Conservation (phyloP, 2,797 vertebrate species). For the Sebastiscus tertius region DNA sequence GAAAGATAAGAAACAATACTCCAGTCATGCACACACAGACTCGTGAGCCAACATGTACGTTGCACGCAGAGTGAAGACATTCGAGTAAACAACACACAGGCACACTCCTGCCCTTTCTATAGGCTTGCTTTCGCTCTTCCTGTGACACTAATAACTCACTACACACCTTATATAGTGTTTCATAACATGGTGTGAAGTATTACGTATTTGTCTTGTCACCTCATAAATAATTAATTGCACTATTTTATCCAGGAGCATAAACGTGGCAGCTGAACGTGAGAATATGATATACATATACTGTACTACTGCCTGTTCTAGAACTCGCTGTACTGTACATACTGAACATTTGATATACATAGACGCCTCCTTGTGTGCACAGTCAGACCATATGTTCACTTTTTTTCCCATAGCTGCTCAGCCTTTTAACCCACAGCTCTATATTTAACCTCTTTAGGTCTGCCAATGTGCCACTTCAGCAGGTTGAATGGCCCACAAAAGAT, state of each 20-base stretch:
- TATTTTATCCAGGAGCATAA: neutral
- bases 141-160: neutral
- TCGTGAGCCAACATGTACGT: neutral
- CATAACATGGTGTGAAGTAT: neutral
- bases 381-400: constrained; percentile 17
- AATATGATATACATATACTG: neutral
- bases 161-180: neutral
- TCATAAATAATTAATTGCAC: constrained; percentile 9
- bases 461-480: constrained; percentile 19
- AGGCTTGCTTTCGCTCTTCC: no score
- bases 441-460: constrained; percentile 7
- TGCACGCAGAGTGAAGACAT: neutral
- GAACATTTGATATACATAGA: neutral
- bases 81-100: neutral
- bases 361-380: constrained; percentile 10
- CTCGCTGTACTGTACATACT: neutral
- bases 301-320: neutral
- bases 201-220: neutral
- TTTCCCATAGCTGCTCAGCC: neutral
- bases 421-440: constrained; percentile 29
- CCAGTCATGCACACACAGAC: neutral
- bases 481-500: neutral
- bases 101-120: neutral
- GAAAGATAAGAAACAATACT: constrained; percentile 24
- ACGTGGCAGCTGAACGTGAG: constrained; percentile 14